These are phyloP conservation scores for Ceratina calcarata DNA, from an alignment of 1,140 invertebrate species.

Conservation along the genomic window DNA sequence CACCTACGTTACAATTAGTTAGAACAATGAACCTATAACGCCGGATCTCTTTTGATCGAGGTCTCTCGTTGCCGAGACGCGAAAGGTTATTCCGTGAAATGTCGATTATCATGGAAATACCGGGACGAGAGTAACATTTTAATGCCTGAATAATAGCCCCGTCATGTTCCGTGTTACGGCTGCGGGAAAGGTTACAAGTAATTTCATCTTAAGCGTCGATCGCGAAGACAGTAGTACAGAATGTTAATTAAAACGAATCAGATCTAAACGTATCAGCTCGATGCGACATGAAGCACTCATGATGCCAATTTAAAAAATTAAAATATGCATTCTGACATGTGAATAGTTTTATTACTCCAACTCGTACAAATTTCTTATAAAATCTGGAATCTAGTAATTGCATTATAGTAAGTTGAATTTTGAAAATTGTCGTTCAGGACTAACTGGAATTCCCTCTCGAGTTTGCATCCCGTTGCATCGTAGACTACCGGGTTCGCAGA, in stretches of 20 bases:
- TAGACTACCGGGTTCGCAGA: conserved; percentile 40
- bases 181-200: conserved; percentile 48
- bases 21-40: conserved; percentile 10
- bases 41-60: conserved; percentile 7
- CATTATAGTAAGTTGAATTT: too few relatives aligned
- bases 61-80: neutral
- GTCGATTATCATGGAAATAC: conserved; percentile 54
- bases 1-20: neutral
- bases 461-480: conserved; percentile 49
- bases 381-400: too few relatives aligned
- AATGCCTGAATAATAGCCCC: conserved; percentile 47
- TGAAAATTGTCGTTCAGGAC: neutral
- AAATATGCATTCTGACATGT: too few relatives aligned
- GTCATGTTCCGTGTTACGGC: neutral
- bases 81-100: conserved; percentile 31
- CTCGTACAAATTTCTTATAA: too few relatives aligned
- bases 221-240: neutral
- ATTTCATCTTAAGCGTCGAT: conserved; percentile 9
- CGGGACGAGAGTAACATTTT: conserved; percentile 51
- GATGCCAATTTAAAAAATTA: too few relatives aligned
- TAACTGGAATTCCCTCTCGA: conserved; percentile 37
- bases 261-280: too few relatives aligned
- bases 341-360: neutral
- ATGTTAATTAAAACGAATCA: neutral
- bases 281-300: too few relatives aligned